phyloP scores from a whole-genome alignment of 2,797 vertebrate species.

The Perodicticus potto region DNA sequence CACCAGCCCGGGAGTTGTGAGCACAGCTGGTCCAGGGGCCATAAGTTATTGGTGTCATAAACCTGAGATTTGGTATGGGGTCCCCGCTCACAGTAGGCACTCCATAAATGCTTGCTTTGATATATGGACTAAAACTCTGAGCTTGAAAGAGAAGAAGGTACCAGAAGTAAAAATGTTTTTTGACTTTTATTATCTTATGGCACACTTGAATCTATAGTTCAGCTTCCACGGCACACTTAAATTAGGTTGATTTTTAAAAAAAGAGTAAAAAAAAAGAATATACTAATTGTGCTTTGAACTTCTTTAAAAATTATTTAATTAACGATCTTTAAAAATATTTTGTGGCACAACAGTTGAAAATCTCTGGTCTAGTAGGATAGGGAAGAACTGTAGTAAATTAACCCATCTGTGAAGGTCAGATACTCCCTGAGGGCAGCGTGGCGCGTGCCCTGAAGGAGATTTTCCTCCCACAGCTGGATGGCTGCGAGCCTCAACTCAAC shows the following conservation, averaged over 20 bases:
- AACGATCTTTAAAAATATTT: too few species aligned
- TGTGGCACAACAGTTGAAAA: too few species aligned
- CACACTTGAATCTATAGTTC: too few species aligned
- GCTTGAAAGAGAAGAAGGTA: background rate
- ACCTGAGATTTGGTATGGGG: background rate
- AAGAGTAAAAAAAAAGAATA: too few species aligned
- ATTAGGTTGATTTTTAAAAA: too few species aligned
- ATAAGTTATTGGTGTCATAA: background rate
- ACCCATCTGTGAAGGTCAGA: background rate
- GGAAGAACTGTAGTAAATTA: background rate
- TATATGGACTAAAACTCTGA: background rate
- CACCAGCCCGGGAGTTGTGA: background rate
- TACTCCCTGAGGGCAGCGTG: background rate
- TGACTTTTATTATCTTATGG: too few species aligned
- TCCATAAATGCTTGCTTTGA: background rate
- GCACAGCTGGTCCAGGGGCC: too few species aligned
- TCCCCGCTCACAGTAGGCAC: background rate
- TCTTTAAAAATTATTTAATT: too few species aligned
- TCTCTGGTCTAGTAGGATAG: background rate
- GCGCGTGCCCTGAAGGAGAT: background rate
- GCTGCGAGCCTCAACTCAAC: background rate
- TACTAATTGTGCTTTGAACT: too few species aligned
- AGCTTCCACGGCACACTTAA: too few species aligned
- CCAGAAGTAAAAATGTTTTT: background rate
- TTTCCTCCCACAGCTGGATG: conserved; percentile 14